Conservation (phyloP, 2,797 vertebrate species). For the Acipenser transmontanus region DNA sequence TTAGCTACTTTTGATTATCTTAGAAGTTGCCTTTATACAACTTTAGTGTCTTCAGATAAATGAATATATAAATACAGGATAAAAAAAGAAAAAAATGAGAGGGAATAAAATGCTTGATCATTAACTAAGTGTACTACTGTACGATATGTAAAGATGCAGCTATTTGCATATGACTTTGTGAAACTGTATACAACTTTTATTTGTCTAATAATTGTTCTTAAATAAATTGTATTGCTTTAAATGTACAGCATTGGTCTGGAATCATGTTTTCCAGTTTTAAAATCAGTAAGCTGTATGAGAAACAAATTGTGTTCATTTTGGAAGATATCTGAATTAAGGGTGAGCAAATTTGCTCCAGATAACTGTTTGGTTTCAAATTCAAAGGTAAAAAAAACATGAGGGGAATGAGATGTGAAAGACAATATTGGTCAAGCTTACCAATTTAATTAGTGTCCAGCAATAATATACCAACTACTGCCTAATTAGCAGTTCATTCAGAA, state of each 20-base stretch:
- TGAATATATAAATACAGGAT: slow-evolving; percentile 33
- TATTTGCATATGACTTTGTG: slow-evolving; percentile 48
- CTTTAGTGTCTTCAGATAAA: slow-evolving; percentile 40
- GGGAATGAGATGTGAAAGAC: too few relatives aligned
- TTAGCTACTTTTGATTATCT: slow-evolving; percentile 5
- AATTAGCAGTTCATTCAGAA: too few relatives aligned
- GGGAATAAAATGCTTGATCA: slow-evolving; percentile 39
- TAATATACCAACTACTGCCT: too few relatives aligned
- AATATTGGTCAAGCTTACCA: too few relatives aligned
- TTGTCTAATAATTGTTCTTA: slow-evolving; percentile 75
- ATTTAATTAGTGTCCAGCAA: too few relatives aligned
- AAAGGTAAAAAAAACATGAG: too few relatives aligned
- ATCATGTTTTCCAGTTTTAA: background rate
- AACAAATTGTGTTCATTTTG: too few relatives aligned
- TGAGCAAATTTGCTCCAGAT: too few relatives aligned
- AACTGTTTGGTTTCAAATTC: too few relatives aligned
- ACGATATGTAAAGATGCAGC: slow-evolving; percentile 44
- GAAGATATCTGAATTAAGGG: too few relatives aligned
- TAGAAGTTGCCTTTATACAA: slow-evolving; percentile 36
- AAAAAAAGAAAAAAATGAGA: slow-evolving; percentile 4
- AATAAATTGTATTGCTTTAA: slow-evolving; percentile 71
- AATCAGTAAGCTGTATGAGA: background rate
- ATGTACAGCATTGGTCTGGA: slow-evolving; percentile 14
- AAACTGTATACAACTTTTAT: slow-evolving; percentile 36
- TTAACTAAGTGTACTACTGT: slow-evolving; percentile 40